Base-by-base conservation (phyloP, 2,888 invertebrate genomes). In the Drosophila rellima region DNA sequence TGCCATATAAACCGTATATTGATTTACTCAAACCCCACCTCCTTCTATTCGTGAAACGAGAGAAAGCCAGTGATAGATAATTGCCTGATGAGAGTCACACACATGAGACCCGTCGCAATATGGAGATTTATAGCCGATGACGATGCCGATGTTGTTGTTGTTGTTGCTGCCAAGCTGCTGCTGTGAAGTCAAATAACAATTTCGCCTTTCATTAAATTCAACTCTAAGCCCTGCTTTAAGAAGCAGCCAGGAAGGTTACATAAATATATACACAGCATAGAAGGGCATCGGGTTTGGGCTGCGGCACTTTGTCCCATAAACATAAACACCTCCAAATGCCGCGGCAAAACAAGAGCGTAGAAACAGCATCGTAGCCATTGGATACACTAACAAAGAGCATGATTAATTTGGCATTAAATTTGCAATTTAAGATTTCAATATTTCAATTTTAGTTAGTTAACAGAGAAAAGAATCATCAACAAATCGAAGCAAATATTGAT, bases 121-220 rank as follows among this genome's bases (percentile, higher is more conserved):
- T 79, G 82, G 72, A 79, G 82, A 87, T 88, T 84, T 88, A 85
- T 85, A 63, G 85, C 72, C 52, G 48, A 3, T 52, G 69, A 23
- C 59, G 39, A 42, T 20, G 40, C 6, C 18, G 10, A 39, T n/a
- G n/a, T n/a, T n/a, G n/a, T n/a, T n/a, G n/a, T n/a, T n/a, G n/a
- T n/a, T n/a, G 60, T 52, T 39, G 44, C 33, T 56, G 40, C 54
- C 13, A 1, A 54, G 68, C 45, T 60, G 55, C 68, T 61, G 52
- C 77, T 64, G 50, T 51, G 64, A 69, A 82, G 80, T 87, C 80
- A 82, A 88, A 80, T 76, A 77, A 79, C 76, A 80, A 85, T 84
- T 84, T 88, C 70, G 78, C 75, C 80, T 78, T 82, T 84, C 87
- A 80, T 86, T 86, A 74, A 82, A 82, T 84, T 78, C 70, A 68